Evolutionary conservation across 2,113 vertebrate genomes (phyloP).

Genomic region (Mus spicilegus): DNA sequence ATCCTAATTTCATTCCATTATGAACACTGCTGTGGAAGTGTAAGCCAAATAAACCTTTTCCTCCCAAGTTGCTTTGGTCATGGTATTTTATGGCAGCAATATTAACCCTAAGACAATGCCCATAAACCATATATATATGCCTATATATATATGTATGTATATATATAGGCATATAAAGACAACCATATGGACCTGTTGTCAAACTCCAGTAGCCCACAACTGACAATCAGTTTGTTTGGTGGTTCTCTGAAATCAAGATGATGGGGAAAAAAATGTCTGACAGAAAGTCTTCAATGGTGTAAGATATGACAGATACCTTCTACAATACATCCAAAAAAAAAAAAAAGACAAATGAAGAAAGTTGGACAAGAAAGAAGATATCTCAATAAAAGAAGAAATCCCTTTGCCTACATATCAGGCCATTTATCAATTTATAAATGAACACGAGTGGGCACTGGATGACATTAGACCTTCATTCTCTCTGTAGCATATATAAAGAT

Average conservation of each 20-base stretch:
- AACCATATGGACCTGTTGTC: accelerated
- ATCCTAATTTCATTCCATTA: neutral
- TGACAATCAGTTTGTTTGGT: neutral
- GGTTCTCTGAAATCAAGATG: neutral
- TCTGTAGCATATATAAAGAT: neutral
- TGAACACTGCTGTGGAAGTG: neutral
- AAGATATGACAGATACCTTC: neutral
- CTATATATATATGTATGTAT: too few species aligned
- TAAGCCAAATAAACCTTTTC: neutral
- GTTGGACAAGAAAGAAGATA: neutral
- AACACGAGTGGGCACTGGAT: neutral
- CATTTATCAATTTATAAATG: neutral
- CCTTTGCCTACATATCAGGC: neutral
- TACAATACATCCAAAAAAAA: neutral
- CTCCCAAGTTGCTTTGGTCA: neutral
- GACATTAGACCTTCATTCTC: neutral
- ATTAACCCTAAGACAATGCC: neutral
- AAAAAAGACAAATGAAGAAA: neutral
- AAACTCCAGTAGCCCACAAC: neutral
- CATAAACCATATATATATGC: neutral
- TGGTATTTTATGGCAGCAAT: neutral
- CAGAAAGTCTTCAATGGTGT: neutral
- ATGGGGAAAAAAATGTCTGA: neutral
- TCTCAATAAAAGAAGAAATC: neutral
- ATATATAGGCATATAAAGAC: neutral